Evolutionary conservation across 2,797 vertebrate species (phyloP).

Genomic region (Micrastur ruficollis): DNA sequence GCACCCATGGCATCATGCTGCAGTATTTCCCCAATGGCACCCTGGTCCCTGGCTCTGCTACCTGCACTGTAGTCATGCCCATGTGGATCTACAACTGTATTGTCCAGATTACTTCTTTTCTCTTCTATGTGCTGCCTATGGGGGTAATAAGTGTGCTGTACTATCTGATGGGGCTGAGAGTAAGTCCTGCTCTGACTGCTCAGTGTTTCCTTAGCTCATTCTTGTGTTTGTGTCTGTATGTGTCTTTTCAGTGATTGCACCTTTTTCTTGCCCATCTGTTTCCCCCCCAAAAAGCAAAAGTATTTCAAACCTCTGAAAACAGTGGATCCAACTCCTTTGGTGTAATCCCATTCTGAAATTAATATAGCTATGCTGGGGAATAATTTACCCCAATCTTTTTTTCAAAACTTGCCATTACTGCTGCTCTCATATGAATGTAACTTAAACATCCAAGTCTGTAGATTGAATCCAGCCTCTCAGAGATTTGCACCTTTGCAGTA

Average conservation of each 20-base stretch:
- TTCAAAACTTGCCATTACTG: neutral
- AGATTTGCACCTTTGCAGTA: neutral
- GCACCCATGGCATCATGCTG: conserved; percentile 72
- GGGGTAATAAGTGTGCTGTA: conserved; percentile 77
- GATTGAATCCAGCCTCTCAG: neutral
- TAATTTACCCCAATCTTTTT: neutral
- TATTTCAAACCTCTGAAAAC: neutral
- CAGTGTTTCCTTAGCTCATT: neutral
- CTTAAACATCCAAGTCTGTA: neutral
- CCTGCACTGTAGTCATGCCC: conserved; percentile 70
- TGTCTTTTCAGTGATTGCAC: neutral
- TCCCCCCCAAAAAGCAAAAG: fast-evolving
- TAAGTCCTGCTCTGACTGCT: conserved; percentile 60
- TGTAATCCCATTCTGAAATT: neutral
- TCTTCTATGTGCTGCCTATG: conserved; percentile 81
- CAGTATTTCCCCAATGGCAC: conserved; percentile 76
- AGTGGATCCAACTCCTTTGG: neutral
- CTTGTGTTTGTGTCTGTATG: neutral
- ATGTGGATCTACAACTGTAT: conserved; percentile 81
- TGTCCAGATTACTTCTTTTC: conserved; percentile 75
- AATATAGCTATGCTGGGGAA: neutral
- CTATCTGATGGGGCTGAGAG: conserved; percentile 78
- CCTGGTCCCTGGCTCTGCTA: conserved; percentile 73
- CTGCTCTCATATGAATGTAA: neutral
- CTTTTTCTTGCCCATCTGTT: neutral